phyloP scores from a whole-genome alignment of 2,797 vertebrate species.

The Parauchenoglanis ngamensis region DNA sequence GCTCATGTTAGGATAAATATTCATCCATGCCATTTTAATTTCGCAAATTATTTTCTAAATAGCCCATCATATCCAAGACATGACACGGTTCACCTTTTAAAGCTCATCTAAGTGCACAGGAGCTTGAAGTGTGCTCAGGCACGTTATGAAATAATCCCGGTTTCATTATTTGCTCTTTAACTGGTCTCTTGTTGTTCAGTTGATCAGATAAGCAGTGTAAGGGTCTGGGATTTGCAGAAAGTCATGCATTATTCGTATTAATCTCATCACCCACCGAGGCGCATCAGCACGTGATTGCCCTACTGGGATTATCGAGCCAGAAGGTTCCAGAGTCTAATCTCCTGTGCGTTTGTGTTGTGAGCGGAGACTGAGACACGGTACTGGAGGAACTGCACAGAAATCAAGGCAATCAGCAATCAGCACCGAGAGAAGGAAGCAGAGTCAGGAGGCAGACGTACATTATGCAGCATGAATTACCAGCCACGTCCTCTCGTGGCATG shows the following conservation, averaged over 20 bases:
- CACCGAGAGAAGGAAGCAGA: constrained; percentile 13
- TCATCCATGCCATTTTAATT: not conserved
- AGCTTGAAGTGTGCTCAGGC: not conserved
- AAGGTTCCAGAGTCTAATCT: constrained; percentile 1
- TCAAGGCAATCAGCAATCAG: constrained; percentile 48
- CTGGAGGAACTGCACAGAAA: not conserved
- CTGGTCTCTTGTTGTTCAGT: not conserved
- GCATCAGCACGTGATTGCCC: constrained; percentile 17
- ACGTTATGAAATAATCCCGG: not conserved
- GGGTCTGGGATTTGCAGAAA: not conserved
- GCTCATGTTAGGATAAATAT: not conserved
- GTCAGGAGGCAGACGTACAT: not conserved
- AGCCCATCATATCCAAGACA: not conserved
- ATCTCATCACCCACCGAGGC: not conserved
- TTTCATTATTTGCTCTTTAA: not conserved
- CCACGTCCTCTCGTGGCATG: not conserved
- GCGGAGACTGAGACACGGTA: not conserved
- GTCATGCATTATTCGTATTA: not conserved
- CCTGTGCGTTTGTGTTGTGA: not conserved
- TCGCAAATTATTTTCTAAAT: not conserved
- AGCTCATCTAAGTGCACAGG: not conserved
- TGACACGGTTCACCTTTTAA: not conserved
- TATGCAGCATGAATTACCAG: constrained; percentile 12
- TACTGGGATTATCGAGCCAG: not conserved
- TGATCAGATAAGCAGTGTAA: not conserved